Base-by-base conservation (phyloP, 2,888 invertebrate species). In the Argynnis bischoffii region DNA sequence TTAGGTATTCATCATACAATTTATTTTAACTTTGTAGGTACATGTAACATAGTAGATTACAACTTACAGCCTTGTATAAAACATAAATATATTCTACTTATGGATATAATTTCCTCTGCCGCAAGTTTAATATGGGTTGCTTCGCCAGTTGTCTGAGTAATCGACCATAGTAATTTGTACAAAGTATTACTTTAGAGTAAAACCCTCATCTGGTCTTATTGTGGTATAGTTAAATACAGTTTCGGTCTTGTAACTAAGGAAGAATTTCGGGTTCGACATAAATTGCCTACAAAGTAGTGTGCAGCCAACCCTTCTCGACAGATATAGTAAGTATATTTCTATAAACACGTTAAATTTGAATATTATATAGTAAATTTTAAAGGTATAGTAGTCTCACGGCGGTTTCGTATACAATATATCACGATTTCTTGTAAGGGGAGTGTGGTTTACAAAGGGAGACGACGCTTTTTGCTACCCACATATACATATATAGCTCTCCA, bases 111-210 rank as follows among this genome's bases (percentile, higher is more conserved):
- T 63, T 54, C 51, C 18, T 18, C 63, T 31, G 50, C 50, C 63
- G n/a, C 55, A 66, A 64, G 66, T 66, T 56, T 69, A 66, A 65
- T 63, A 55, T 41, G 63, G 59, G 63, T 69, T 66, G 57, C 18
- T 53, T 68, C 31, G 59, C 21, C 54, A 47, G 50, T 68, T 55
- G 41, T 53, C 41, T 46, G 55, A 63, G 61, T 66, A 71, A 69
- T 64, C 67, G 67, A 56, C 59, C 67, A 67, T 55, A 59, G 63
- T 60, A 69, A 55, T 57, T 65, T 66, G 60, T 59, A 65, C 53
- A 64, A 68, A 64, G 67, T 72, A 69, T 68, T 67, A 67, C 69
- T 66, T 66, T 55, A 46, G 48, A 59, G 65, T 63, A 55, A 69
- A 66, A 64, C 67, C 65, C 68, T 68, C 63, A 65, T 67, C 61